Evolutionary conservation across 2,888 invertebrate genomes (phyloP).

Genomic region (Heliothis peltigera): DNA sequence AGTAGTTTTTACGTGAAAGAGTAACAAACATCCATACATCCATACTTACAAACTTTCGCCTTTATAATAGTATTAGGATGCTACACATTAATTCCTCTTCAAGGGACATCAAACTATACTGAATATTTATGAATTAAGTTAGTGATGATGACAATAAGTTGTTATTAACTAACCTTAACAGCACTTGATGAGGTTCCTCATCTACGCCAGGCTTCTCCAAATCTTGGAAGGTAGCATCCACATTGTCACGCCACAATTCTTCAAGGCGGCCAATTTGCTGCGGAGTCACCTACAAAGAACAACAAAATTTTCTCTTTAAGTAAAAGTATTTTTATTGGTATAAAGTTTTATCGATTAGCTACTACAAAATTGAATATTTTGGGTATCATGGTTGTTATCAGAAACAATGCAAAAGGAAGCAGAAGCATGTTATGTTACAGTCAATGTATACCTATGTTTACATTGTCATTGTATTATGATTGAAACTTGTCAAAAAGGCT

Average conservation of each 20-base stretch:
- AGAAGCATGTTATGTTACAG: neutral
- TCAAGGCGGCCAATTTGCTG: conserved; percentile 99
- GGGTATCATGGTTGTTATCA: neutral
- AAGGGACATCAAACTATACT: no score
- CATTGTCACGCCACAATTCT: conserved; percentile 99
- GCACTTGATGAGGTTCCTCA: conserved; percentile 98
- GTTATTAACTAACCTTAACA: conserved; percentile 75
- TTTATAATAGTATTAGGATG: no score
- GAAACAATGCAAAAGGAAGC: neutral
- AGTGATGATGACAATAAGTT: no score
- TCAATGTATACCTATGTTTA: neutral
- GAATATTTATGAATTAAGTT: no score
- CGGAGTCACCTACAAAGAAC: conserved; percentile 93
- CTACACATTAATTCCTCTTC: no score
- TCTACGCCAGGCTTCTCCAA: conserved; percentile 99
- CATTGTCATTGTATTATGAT: neutral
- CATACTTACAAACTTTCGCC: no score
- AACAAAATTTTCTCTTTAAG: neutral
- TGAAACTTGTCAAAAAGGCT: neutral
- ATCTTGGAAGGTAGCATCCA: conserved; percentile 99
- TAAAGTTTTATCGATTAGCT: conserved; percentile 4
- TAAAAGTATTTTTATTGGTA: neutral
- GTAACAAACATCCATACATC: no score
- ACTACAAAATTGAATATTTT: neutral
- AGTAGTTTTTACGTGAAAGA: no score